Base-by-base conservation (phyloP, 2,888 invertebrate genomes). In the Hymenopus coronatus region DNA sequence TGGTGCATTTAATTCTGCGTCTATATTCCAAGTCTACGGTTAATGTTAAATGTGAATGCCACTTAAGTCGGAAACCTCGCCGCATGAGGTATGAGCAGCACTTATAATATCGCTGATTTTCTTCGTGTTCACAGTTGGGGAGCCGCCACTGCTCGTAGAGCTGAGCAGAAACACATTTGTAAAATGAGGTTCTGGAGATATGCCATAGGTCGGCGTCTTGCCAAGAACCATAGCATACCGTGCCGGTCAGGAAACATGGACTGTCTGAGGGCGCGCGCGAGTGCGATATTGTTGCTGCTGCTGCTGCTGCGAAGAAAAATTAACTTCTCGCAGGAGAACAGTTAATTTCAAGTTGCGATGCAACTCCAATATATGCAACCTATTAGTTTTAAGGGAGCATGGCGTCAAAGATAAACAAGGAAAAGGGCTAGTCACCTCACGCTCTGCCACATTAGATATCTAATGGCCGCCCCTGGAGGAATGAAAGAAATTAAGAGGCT, bases 221-320 rank as follows among this genome's bases (percentile, higher is more conserved):
- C 87, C 87, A 87, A 87, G 82, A 25, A 30, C 82, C 15, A 70
- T 25, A 70, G 54, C 87, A 87, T 87, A 87, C 87, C 87, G 87
- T 87, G 87, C 82, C 81, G 87, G 87, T 87, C 87, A 87, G 82
- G 82, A 30, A 70, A 27, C 85, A 85, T 85, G 40, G 85, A 15
- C 54, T 54, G 54, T 54, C 15, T 20, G 70, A 85, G 70, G 87
- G 46, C 46, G 85, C 15, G 25, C n/a, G n/a, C 40, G 40, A 25
- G 54, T 70, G 27, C 82, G 85, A 85, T 46, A 54, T 85, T 33
- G 84, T 84, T 85, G 27, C 40, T 12, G 82, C 4, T 46, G 28
- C 54, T 33, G 84, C 40, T 85, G 27, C 40, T 12, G 82, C 4
- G 54, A 20, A 87, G 54, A 87, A 87, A 87, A 87, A 82, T 87